These are phyloP conservation scores for Geopemphigus sp. DNA, from an alignment of 1,140 invertebrate species.

Conservation along the genomic window DNA sequence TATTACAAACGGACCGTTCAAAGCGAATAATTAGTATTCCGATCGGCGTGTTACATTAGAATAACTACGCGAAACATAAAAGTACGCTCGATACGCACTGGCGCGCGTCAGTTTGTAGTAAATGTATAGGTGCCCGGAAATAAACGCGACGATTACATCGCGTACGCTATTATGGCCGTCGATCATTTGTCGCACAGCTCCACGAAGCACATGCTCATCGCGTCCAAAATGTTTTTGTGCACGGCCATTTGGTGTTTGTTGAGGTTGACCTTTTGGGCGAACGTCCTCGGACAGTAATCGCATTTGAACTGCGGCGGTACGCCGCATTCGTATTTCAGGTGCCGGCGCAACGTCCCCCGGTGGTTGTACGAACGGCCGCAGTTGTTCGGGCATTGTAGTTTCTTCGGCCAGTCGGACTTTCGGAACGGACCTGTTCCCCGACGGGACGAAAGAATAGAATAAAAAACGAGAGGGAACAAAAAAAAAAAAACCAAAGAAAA, in stretches of 20 bases:
- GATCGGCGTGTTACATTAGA: no score
- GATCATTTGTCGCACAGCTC: conserved; percentile 22
- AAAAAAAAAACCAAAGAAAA: not conserved
- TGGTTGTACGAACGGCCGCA: conserved; percentile 53
- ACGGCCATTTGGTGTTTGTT: conserved; percentile 54
- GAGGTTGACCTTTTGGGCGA: conserved; percentile 57
- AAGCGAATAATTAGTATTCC: no score
- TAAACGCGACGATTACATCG: no score
- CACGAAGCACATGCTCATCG: conserved; percentile 30
- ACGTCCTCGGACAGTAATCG: conserved; percentile 45
- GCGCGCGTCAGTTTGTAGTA: no score
- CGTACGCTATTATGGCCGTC: no score
- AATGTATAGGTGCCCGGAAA: no score
- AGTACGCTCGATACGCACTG: no score
- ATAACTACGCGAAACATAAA: no score
- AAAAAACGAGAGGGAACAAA: not conserved
- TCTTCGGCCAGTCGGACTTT: not conserved
- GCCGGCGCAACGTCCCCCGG: conserved; percentile 50
- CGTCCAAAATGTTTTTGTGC: conserved; percentile 39
- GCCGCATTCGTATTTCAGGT: conserved; percentile 52
- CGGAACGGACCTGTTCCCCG: not conserved
- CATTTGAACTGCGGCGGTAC: conserved; percentile 51
- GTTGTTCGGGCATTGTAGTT: conserved; percentile 51
- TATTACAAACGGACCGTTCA: no score
- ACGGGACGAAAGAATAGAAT: not conserved